These are phyloP conservation scores for Zhuqinia jingwanae DNA, from an alignment of 2,888 invertebrate genomes.

Conservation along the genomic window DNA sequence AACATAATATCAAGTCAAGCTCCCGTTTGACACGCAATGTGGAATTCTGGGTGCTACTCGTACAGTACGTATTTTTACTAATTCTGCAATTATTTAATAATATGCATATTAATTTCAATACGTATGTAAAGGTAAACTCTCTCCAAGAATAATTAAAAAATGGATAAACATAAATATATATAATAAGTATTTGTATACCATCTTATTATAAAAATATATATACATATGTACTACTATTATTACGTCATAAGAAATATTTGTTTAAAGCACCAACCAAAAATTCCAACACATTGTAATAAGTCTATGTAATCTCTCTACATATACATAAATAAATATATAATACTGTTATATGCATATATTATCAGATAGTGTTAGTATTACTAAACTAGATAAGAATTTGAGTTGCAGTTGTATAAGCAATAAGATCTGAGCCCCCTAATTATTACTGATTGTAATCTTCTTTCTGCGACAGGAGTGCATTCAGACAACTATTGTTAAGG, in stretches of 20 bases:
- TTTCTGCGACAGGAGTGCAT: conserved; percentile 46
- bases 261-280: conserved; percentile 63
- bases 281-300: conserved; percentile 45
- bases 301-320: conserved; percentile 24
- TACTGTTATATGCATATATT: neutral
- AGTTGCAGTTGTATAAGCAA: conserved; percentile 53
- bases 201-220: neutral
- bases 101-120: too few species aligned
- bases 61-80: conserved; percentile 49
- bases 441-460: conserved; percentile 40
- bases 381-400: conserved; percentile 1
- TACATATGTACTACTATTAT: too few species aligned
- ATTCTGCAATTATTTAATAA: conserved; percentile 11
- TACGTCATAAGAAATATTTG: conserved; percentile 47
- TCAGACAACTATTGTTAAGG: neutral
- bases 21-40: conserved; percentile 22
- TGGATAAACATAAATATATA: neutral
- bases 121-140: too few species aligned
- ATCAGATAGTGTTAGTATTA: conserved; percentile 24
- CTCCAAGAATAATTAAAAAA: conserved; percentile 13
- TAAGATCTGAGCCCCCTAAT: conserved; percentile 53
- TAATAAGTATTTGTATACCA: conserved; percentile 51
- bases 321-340: too few species aligned
- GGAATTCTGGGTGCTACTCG: conserved; percentile 31
- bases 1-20: neutral